Conservation (phyloP, 2,797 vertebrate species). For the Poecilia gillii region DNA sequence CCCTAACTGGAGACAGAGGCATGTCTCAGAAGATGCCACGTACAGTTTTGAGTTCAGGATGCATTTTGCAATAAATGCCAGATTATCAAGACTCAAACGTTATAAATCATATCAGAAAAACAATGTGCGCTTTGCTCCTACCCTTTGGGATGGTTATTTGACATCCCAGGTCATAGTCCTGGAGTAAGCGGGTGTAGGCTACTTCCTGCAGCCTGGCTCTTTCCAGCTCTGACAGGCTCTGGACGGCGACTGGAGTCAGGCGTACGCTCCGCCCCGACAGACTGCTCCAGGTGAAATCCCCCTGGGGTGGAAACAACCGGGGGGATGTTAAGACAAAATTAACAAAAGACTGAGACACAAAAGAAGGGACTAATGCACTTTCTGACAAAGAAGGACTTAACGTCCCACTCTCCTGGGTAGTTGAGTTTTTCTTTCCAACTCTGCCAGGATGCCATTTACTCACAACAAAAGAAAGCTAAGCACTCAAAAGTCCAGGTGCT, state of each 20-base stretch:
- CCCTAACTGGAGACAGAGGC: slow-evolving; percentile 41
- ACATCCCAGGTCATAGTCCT: slow-evolving; percentile 93
- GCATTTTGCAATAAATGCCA: slow-evolving; percentile 16
- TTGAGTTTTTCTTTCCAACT: not conserved
- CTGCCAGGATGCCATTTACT: not conserved
- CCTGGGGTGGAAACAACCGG: slow-evolving; percentile 71
- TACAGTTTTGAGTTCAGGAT: not conserved
- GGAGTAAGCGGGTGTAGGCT: slow-evolving; percentile 91
- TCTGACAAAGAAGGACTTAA: slow-evolving; percentile 3
- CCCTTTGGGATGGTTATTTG: slow-evolving; percentile 98
- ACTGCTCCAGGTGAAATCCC: slow-evolving; percentile 97
- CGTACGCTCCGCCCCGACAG: slow-evolving; percentile 92
- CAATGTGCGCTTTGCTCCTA: slow-evolving; percentile 52
- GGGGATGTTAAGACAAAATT: not conserved
- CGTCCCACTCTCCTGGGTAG: not conserved
- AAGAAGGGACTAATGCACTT: not conserved
- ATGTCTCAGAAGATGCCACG: slow-evolving; percentile 34
- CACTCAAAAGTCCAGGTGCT: not conserved
- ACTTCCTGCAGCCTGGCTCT: slow-evolving; percentile 92
- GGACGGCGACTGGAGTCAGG: slow-evolving; percentile 89
- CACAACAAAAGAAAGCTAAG: not conserved
- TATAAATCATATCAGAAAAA: slow-evolving; percentile 2
- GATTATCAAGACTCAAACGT: not conserved
- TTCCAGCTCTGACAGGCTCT: slow-evolving; percentile 94
- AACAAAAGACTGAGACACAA: not conserved